Percentiles rank a stretch among this genome's conserved stretches.
Conservation (phyloP, 2,888 invertebrate species). For the Chironomus riparius region DNA sequence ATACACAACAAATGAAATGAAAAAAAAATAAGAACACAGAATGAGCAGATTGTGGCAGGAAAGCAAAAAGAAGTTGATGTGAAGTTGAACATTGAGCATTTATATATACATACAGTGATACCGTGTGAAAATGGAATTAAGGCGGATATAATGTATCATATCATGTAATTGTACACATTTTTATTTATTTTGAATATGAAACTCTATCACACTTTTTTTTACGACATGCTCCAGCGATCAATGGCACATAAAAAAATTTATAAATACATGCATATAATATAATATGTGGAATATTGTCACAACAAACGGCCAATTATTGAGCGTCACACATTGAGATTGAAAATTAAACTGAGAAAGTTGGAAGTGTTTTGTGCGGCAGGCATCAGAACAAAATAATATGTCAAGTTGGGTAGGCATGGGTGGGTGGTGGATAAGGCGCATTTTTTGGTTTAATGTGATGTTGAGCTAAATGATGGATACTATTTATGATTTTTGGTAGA, state of each 20-base stretch:
- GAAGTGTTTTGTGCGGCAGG: conserved; percentile 4
- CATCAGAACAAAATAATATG: not conserved
- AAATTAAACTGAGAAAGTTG: not conserved
- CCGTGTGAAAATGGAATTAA: conserved; percentile 26
- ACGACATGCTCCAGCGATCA: conserved; percentile 22
- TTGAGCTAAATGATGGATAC: no score
- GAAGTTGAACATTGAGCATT: not conserved
- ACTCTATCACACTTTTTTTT: conserved; percentile 15
- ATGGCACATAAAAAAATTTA: not conserved
- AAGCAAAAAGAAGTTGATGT: not conserved
- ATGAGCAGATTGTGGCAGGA: not conserved
- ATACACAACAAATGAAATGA: not conserved
- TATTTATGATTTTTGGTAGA: no score
- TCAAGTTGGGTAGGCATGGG: not conserved
- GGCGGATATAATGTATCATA: conserved; percentile 24
- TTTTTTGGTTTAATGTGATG: no score
- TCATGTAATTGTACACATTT: conserved; percentile 24
- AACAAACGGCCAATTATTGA: conserved; percentile 26
- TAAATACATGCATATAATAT: not conserved
- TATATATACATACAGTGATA: conserved; percentile 1
- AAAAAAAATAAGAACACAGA: not conserved
- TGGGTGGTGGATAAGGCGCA: no score
- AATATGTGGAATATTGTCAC: conserved; percentile 19
- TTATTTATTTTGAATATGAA: conserved; percentile 25
- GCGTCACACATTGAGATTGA: not conserved